Evolutionary conservation across 2,888 invertebrate genomes (phyloP).

Genomic region (Tribolium freemani): DNA sequence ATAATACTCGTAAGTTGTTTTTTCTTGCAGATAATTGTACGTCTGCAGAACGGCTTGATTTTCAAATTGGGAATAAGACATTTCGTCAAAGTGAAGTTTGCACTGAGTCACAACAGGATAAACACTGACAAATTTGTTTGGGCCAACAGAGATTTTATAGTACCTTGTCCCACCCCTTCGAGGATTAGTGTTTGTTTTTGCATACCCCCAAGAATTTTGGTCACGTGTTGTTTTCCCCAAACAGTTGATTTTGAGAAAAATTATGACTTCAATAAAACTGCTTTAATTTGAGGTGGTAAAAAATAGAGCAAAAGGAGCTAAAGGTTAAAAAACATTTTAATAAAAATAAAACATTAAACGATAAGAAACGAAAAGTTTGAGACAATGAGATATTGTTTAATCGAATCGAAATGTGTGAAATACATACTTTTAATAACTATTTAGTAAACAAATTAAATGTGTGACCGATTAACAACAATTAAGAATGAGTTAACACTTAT

Average conservation of each 20-base stretch:
- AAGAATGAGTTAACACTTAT: slow-evolving; percentile 10
- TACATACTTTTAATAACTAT: neutral
- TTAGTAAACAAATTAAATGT: slow-evolving; percentile 4
- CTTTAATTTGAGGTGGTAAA: no score
- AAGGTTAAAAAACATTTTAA: no score
- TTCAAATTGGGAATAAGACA: neutral
- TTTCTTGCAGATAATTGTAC: neutral
- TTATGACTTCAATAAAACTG: no score
- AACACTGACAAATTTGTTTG: neutral
- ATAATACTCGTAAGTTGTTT: neutral
- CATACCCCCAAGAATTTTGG: neutral
- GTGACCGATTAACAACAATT: slow-evolving; percentile 3
- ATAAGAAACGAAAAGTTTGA: no score
- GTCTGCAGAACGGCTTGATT: neutral
- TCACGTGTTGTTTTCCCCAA: neutral
- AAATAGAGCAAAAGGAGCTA: no score
- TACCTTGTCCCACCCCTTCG: slow-evolving; percentile 2
- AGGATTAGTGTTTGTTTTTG: neutral
- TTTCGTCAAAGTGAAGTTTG: neutral
- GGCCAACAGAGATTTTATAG: neutral
- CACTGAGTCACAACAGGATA: neutral
- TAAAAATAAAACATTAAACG: no score
- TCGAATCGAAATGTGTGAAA: neutral
- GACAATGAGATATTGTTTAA: neutral
- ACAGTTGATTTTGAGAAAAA: neutral